These are phyloP conservation scores for Urocitellus parryii DNA, from an alignment of 2,113 vertebrate species.

Conservation along the genomic window DNA sequence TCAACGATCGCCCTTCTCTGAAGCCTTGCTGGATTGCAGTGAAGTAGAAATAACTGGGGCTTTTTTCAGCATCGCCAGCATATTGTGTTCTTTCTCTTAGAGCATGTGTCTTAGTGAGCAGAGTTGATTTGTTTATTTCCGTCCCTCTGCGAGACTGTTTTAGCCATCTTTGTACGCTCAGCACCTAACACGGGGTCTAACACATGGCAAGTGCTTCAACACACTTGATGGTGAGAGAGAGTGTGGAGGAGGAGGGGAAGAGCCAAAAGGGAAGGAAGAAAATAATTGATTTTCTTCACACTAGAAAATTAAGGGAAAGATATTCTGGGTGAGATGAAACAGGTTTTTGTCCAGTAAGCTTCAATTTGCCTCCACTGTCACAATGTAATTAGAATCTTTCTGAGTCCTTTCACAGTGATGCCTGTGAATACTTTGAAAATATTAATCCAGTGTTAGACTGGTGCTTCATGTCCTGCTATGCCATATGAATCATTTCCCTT, in stretches of 20 bases:
- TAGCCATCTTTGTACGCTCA: neutral
- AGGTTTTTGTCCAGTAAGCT: neutral
- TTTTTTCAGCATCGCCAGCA: neutral
- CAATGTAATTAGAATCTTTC: conserved; percentile 50
- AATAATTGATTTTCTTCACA: neutral
- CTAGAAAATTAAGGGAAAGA: neutral
- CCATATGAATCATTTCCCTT: conserved; percentile 74
- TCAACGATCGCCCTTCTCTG: neutral
- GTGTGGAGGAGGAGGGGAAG: accelerated
- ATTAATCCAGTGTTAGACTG: conserved; percentile 68
- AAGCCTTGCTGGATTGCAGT: neutral
- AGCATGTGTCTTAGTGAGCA: neutral
- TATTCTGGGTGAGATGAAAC: neutral
- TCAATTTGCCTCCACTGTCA: conserved; percentile 16
- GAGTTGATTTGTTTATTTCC: neutral
- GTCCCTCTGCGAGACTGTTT: neutral
- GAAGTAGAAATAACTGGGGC: neutral
- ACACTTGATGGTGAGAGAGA: neutral
- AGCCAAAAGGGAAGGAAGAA: neutral
- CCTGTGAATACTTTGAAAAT: conserved; percentile 46
- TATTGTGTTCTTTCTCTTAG: neutral
- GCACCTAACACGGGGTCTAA: neutral
- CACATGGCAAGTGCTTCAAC: neutral
- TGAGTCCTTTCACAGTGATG: conserved; percentile 5
- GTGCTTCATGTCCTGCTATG: conserved; percentile 66